phyloP scores from a whole-genome alignment of 1,140 invertebrate genomes.

The Goniozus legneri region DNA sequence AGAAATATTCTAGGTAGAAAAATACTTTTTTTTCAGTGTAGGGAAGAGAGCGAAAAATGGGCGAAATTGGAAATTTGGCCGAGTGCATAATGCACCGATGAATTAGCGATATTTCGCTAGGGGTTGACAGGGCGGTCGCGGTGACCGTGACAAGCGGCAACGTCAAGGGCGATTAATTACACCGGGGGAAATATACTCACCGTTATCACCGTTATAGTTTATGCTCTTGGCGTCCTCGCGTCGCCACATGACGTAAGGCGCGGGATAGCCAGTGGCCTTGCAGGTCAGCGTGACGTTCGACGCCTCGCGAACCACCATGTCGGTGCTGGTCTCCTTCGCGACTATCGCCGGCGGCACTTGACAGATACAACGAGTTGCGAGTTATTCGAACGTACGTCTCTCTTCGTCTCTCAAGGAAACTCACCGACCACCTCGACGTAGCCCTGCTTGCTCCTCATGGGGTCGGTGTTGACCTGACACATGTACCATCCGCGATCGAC shows the following conservation, averaged over 20 bases:
- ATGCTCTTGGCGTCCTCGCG: constrained; percentile 84
- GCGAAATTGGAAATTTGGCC: too few species aligned
- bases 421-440: constrained; percentile 86
- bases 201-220: constrained; percentile 78
- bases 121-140: too few species aligned
- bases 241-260: constrained; percentile 88
- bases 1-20: too few species aligned
- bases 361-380: too few species aligned
- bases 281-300: constrained; percentile 84
- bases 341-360: constrained; percentile 86
- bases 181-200: constrained; percentile 50
- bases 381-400: too few species aligned
- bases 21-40: too few species aligned
- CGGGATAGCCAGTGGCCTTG: constrained; percentile 83
- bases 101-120: too few species aligned
- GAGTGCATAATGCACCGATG: too few species aligned
- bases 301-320: constrained; percentile 86
- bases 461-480: constrained; percentile 83
- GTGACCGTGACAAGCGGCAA: too few species aligned
- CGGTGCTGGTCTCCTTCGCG: constrained; percentile 79
- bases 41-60: too few species aligned
- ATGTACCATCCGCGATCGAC: constrained; percentile 81
- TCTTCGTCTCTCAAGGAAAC: constrained; percentile 29
- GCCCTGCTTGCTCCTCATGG: constrained; percentile 78
- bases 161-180: background rate